These are phyloP conservation scores for Ennomos quercinarius DNA, from an alignment of 2,888 invertebrate species.

Conservation along the genomic window DNA sequence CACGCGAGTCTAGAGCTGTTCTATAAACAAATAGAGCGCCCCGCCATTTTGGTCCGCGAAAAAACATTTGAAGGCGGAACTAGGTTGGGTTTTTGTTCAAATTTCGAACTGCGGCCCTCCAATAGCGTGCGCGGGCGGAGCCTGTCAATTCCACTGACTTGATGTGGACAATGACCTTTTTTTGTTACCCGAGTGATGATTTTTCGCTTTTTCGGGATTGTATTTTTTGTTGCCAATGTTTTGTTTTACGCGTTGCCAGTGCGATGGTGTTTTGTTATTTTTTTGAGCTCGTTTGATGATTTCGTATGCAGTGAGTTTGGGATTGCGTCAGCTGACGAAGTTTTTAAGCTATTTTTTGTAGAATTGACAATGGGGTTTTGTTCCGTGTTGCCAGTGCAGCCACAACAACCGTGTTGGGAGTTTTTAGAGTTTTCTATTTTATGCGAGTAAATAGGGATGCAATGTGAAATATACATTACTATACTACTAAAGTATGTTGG, in stretches of 20 bases:
- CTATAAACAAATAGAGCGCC: conserved; percentile 74
- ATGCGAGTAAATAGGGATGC: background rate
- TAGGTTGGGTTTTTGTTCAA: conserved; percentile 83
- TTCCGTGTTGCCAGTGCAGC: conserved; percentile 7
- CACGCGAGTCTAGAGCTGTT: conserved; percentile 58
- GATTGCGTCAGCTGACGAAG: conserved; percentile 7
- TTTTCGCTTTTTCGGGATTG: conserved; percentile 46
- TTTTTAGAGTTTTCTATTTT: background rate
- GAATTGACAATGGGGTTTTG: conserved; percentile 27
- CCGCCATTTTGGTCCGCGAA: conserved; percentile 81
- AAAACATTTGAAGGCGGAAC: conserved; percentile 85
- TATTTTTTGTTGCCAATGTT: conserved; percentile 27
- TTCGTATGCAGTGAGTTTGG: conserved; percentile 21
- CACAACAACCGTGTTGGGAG: conserved; percentile 7
- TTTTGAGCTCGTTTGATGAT: conserved; percentile 34
- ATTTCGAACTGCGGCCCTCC: conserved; percentile 79
- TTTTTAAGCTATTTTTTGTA: conserved; percentile 29
- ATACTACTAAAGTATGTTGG: too few species aligned
- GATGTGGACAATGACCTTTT: conserved; percentile 78
- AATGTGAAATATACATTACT: too few species aligned
- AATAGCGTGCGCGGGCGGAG: conserved; percentile 82
- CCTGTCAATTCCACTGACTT: conserved; percentile 80
- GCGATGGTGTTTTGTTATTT: conserved; percentile 31
- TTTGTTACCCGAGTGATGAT: conserved; percentile 49
- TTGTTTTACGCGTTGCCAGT: conserved; percentile 13